These are phyloP conservation scores for Prochilodus magdalenae DNA, from an alignment of 2,113 vertebrate species.

Conservation along the genomic window DNA sequence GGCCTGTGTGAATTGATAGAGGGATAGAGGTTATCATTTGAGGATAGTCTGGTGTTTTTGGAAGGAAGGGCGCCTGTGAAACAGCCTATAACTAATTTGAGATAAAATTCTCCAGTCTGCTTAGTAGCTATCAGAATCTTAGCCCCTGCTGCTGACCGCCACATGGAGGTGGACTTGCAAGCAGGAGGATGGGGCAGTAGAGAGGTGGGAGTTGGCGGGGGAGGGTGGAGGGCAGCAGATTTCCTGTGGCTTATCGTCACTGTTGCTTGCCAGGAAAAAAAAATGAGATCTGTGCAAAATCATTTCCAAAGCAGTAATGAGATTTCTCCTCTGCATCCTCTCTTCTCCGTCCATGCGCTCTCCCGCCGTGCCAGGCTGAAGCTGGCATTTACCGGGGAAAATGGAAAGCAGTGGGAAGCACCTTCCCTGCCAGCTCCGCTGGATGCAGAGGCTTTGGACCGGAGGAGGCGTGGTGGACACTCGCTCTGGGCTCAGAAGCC, in stretches of 20 bases:
- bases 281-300: constrained; percentile 56
- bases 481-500: constrained; percentile 58
- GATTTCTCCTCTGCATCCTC: constrained; percentile 43
- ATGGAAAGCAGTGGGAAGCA: constrained; percentile 66
- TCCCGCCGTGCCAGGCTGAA: constrained; percentile 55
- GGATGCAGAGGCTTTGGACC: constrained; percentile 42
- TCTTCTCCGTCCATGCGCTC: neutral
- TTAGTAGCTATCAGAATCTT: constrained; percentile 34
- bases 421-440: constrained; percentile 55
- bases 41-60: constrained; percentile 33
- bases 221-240: neutral
- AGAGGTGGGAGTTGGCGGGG: neutral
- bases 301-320: constrained; percentile 57
- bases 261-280: constrained; percentile 28
- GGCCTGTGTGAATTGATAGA: constrained; percentile 19
- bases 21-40: constrained; percentile 14
- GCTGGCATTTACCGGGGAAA: constrained; percentile 66
- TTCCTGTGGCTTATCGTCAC: constrained; percentile 36
- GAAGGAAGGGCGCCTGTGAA: neutral
- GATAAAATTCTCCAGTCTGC: constrained; percentile 37
- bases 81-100: constrained; percentile 7
- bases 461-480: constrained; percentile 38
- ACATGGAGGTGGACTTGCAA: neutral
- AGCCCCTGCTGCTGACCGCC: constrained; percentile 12
- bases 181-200: neutral